Evolutionary conservation across 2,113 vertebrate genomes (phyloP).

Genomic region (Halichoerus grypus): DNA sequence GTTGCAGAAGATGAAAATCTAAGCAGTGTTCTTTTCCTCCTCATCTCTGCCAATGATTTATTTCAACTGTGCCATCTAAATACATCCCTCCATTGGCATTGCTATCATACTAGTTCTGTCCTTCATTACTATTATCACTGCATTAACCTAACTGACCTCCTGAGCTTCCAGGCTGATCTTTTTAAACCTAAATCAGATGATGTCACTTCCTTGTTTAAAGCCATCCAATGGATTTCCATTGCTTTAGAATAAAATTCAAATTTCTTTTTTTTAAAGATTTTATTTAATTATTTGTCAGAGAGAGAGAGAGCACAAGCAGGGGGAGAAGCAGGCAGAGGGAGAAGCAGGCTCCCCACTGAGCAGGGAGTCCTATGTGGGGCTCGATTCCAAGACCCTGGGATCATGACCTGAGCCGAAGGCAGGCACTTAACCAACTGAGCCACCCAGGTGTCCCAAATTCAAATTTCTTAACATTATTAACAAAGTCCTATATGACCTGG

Average conservation of each 20-base stretch:
- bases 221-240: not conserved
- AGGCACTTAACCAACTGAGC: too few species aligned
- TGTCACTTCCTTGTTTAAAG: not conserved
- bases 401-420: too few species aligned
- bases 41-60: not conserved
- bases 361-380: too few species aligned
- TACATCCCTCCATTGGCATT: not conserved
- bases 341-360: too few species aligned
- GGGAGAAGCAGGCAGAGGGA: too few species aligned
- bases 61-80: not conserved
- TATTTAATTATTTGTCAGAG: too few species aligned
- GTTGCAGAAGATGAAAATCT: not conserved
- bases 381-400: too few species aligned
- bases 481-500: not conserved
- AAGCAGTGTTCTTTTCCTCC: not conserved
- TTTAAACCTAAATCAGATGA: not conserved
- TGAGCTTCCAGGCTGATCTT: not conserved
- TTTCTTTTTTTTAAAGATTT: not conserved
- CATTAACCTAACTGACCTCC: not conserved
- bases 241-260: not conserved
- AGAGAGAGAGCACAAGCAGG: too few species aligned
- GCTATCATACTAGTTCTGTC: not conserved
- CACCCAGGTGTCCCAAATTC: not conserved
- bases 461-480: not conserved
- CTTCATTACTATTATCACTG: not conserved